phyloP scores from a whole-genome alignment of 2,113 vertebrate genomes.

The Alces alces region DNA sequence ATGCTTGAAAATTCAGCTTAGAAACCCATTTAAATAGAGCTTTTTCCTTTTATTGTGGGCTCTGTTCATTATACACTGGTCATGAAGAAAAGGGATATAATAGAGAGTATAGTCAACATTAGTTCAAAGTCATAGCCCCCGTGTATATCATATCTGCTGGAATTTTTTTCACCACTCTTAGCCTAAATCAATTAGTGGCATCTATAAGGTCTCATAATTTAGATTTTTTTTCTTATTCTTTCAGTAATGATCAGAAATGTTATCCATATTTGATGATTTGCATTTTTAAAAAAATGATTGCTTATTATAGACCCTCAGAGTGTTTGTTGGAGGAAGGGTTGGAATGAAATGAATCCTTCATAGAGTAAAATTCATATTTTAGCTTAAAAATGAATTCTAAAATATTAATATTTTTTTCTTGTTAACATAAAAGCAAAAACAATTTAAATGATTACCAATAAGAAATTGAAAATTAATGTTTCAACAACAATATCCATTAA shows the following conservation, averaged over 20 bases:
- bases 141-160: background rate
- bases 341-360: constrained; percentile 19
- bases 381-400: constrained; percentile 31
- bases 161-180: constrained; percentile 25
- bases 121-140: background rate
- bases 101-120: background rate
- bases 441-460: constrained; percentile 4
- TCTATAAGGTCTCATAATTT: background rate
- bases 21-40: background rate
- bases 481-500: background rate
- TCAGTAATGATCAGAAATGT: background rate
- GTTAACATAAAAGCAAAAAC: constrained; percentile 7
- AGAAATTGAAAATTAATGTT: constrained; percentile 13
- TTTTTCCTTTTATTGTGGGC: background rate
- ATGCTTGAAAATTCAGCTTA: background rate
- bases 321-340: background rate
- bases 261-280: background rate
- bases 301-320: background rate
- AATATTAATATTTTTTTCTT: constrained; percentile 31
- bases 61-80: background rate
- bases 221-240: background rate
- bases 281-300: background rate
- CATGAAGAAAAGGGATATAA: background rate
- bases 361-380: constrained; percentile 26
- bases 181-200: background rate